Percentiles rank a stretch among this genome's conserved stretches.
phyloP scores from a whole-genome alignment of 2,888 invertebrate species.

The Volucella zonaria region DNA sequence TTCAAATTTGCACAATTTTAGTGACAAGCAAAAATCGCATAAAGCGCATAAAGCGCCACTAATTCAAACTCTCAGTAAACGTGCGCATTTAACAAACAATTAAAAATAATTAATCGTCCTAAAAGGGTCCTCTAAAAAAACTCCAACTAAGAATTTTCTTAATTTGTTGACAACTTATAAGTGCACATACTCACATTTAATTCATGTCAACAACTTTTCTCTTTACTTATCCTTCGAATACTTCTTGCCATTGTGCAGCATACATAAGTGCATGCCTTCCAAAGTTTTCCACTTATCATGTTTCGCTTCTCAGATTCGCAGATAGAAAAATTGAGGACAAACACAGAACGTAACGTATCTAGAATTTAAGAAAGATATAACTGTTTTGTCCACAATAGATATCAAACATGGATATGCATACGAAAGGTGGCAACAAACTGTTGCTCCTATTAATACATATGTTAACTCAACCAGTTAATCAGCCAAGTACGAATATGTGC shows the following conservation, averaged over 20 bases:
- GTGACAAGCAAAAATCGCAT: no score
- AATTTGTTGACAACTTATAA: constrained; percentile 7
- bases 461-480: no score
- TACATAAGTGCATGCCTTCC: constrained; percentile 18
- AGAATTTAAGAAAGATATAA: no score
- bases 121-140: constrained; percentile 14
- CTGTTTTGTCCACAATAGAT: no score
- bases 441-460: no score
- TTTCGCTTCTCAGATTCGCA: neutral
- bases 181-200: constrained; percentile 1
- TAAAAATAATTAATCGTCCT: constrained; percentile 62
- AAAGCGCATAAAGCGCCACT: no score
- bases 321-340: constrained; percentile 8
- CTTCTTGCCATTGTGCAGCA: constrained; percentile 25
- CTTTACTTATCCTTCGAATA: neutral
- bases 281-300: constrained; percentile 35
- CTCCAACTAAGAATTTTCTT: constrained; percentile 10
- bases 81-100: constrained; percentile 45
- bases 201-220: constrained; percentile 1
- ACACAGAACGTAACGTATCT: neutral
- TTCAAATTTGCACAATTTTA: no score
- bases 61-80: neutral
- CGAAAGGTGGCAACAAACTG: no score
- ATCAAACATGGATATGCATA: no score
- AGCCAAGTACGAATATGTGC: no score